phyloP scores from a whole-genome alignment of 2,888 invertebrate genomes.

The Epinotia bilunana region DNA sequence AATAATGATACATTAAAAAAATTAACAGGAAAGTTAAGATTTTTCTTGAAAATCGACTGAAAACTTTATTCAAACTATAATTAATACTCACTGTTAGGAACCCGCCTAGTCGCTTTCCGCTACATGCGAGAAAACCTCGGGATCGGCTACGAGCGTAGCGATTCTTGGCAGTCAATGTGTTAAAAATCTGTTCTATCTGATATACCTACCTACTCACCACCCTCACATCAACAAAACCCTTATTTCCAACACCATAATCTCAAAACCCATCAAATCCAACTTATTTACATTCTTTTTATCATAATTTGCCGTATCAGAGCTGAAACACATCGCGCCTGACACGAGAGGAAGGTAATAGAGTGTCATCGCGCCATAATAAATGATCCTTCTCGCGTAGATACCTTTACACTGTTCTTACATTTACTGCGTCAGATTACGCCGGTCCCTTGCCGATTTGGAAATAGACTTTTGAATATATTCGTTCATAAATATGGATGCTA shows the following conservation, averaged over 20 bases:
- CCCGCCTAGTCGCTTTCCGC: too few relatives aligned
- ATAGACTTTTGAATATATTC: constrained; percentile 5
- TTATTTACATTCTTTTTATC: constrained; percentile 27
- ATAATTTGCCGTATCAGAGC: constrained; percentile 27
- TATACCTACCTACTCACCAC: neutral
- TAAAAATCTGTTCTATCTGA: neutral
- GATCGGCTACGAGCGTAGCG: too few relatives aligned
- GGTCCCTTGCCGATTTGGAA: neutral
- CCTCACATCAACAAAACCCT: neutral
- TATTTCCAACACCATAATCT: neutral
- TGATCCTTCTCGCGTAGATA: constrained; percentile 34
- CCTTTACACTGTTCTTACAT: constrained; percentile 52
- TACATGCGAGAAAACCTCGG: too few relatives aligned
- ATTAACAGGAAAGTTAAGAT: too few relatives aligned
- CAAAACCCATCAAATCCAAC: constrained; percentile 21
- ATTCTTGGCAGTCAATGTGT: too few relatives aligned
- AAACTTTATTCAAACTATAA: too few relatives aligned
- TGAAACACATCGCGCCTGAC: constrained; percentile 14
- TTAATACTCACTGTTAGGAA: too few relatives aligned
- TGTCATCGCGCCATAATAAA: constrained; percentile 23
- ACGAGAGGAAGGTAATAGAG: constrained; percentile 24
- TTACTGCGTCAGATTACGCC: constrained; percentile 48
- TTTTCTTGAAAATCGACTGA: too few relatives aligned
- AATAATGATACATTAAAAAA: too few relatives aligned
- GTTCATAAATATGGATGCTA: neutral